phyloP scores from a whole-genome alignment of 2,113 vertebrate genomes.

The Cryptomyrus ogoouensis region DNA sequence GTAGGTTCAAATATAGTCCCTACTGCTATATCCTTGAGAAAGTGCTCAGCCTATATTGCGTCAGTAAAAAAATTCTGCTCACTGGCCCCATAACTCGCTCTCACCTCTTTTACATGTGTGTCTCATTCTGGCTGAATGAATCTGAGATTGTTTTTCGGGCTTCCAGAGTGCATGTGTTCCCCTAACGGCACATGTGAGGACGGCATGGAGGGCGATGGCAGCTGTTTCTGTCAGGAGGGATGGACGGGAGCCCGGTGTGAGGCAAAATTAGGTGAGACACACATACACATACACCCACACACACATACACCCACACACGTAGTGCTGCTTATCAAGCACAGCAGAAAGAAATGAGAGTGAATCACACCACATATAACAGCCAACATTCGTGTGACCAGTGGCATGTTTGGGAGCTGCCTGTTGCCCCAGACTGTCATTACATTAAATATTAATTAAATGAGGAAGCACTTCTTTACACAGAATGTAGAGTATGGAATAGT shows the following conservation, averaged over 20 bases:
- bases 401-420: background rate
- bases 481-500: no score
- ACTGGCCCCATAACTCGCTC: background rate
- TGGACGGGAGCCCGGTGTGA: constrained; percentile 71
- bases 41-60: background rate
- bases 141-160: background rate
- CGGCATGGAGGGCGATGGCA: constrained; percentile 66
- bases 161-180: constrained; percentile 63
- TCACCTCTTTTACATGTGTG: background rate
- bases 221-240: constrained; percentile 71
- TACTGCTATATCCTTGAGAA: background rate
- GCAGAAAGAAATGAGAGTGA: background rate
- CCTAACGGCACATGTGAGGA: constrained; percentile 62
- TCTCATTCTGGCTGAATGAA: background rate
- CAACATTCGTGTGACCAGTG: background rate
- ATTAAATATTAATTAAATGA: background rate
- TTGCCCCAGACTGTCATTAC: background rate
- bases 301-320: background rate
- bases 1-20: background rate
- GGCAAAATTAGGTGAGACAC: constrained; percentile 57
- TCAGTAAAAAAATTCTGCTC: background rate
- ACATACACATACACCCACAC: no score
- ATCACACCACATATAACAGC: background rate
- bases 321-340: background rate
- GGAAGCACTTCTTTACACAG: no score